These are phyloP conservation scores for Crocidura indochinensis DNA, from an alignment of 2,797 vertebrate species.

Conservation along the genomic window DNA sequence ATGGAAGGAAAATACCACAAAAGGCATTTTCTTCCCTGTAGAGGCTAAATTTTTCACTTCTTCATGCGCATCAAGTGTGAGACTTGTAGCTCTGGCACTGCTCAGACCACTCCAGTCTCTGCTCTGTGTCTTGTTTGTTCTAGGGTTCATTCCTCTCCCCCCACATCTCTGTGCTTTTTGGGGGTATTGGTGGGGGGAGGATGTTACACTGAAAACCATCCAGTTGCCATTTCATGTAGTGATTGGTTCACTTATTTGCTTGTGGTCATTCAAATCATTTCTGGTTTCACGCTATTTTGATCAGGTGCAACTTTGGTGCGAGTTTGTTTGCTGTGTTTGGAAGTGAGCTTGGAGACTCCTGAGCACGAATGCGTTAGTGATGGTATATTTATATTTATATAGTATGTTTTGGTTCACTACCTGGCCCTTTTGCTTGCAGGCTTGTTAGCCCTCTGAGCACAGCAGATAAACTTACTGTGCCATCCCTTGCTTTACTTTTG, in stretches of 20 bases:
- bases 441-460: background rate
- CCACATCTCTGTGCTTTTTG: background rate
- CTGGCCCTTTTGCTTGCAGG: background rate
- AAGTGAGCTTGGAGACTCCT: background rate
- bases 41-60: too few relatives aligned
- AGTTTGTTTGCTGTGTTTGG: too few relatives aligned
- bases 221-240: slow-evolving; percentile 21
- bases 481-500: background rate
- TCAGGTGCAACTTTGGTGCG: too few relatives aligned
- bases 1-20: background rate
- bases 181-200: background rate
- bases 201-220: background rate
- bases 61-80: background rate
- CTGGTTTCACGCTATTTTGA: background rate
- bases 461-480: background rate
- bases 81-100: background rate
- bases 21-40: background rate
- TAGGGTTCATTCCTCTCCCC: background rate
- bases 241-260: background rate
- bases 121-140: too few relatives aligned
- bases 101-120: background rate
- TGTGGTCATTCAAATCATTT: background rate
- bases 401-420: background rate
- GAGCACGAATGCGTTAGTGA: background rate
- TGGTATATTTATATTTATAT: too few relatives aligned